These are phyloP conservation scores for Melanerpes aurifrons DNA, from an alignment of 2,113 vertebrate species.

Conservation along the genomic window DNA sequence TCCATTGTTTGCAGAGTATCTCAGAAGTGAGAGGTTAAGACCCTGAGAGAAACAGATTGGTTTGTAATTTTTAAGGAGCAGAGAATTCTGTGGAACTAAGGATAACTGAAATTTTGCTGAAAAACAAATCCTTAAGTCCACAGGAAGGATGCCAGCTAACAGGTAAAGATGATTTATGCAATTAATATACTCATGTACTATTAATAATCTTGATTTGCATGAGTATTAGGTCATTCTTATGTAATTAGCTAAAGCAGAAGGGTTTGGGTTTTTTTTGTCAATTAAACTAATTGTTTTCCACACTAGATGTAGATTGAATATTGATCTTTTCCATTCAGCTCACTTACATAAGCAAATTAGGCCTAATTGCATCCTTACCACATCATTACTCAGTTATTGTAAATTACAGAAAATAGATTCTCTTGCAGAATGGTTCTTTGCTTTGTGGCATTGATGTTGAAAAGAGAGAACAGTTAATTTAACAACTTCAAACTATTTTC, in stretches of 20 bases:
- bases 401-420: slow-evolving; percentile 56
- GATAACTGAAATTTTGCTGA: neutral
- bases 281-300: slow-evolving; percentile 80
- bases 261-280: slow-evolving; percentile 49
- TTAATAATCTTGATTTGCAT: slow-evolving; percentile 74
- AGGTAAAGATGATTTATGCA: slow-evolving; percentile 69
- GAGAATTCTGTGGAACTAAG: neutral
- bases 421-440: slow-evolving; percentile 45
- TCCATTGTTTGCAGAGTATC: neutral
- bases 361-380: slow-evolving; percentile 75
- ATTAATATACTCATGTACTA: slow-evolving; percentile 72
- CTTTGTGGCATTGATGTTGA: slow-evolving; percentile 45
- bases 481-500: slow-evolving; percentile 24
- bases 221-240: slow-evolving; percentile 74
- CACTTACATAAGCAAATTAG: slow-evolving; percentile 80
- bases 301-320: slow-evolving; percentile 77
- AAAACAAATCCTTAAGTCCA: neutral
- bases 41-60: neutral
- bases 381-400: slow-evolving; percentile 74
- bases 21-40: neutral
- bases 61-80: neutral
- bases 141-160: neutral
- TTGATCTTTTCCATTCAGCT: slow-evolving; percentile 76
- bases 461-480: slow-evolving; percentile 48
- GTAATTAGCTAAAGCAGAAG: slow-evolving; percentile 74